These are phyloP conservation scores for Diarsia rubi DNA, from an alignment of 2,888 invertebrate species.

Conservation along the genomic window DNA sequence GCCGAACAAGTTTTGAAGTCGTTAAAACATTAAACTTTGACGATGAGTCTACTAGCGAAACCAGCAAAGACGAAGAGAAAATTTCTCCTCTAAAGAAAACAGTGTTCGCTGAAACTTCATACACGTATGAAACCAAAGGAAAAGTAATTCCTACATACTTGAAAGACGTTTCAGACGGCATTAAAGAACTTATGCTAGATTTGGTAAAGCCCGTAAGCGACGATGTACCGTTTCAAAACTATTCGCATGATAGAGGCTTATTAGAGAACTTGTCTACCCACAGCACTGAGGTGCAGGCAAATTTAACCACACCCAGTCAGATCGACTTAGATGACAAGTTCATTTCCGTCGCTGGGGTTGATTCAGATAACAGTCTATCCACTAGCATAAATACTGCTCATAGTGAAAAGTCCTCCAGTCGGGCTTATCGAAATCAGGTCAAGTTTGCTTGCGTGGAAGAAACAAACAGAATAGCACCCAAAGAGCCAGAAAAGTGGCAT, in stretches of 20 bases:
- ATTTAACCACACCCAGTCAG: conserved; percentile 82
- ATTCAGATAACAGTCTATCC: conserved; percentile 29
- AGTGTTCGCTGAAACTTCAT: conserved; percentile 76
- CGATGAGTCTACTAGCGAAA: conserved; percentile 76
- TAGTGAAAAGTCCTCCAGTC: not conserved
- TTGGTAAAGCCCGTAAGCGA: conserved; percentile 83
- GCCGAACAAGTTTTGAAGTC: conserved; percentile 77
- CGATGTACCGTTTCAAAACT: conserved; percentile 70
- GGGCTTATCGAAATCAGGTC: conserved; percentile 34
- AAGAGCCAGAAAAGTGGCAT: not conserved
- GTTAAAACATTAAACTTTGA: conserved; percentile 85
- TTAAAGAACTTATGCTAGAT: conserved; percentile 84
- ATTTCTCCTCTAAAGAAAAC: conserved; percentile 79
- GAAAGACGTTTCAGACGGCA: conserved; percentile 78
- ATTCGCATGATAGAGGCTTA: conserved; percentile 38
- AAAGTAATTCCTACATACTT: conserved; percentile 83
- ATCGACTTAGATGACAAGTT: conserved; percentile 76
- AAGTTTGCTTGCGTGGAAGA: conserved; percentile 20
- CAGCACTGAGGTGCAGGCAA: conserved; percentile 82
- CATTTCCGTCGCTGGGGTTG: conserved; percentile 67
- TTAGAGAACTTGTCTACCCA: conserved; percentile 69
- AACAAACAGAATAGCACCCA: no score
- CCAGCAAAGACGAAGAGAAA: conserved; percentile 64
- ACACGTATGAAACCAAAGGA: conserved; percentile 73
- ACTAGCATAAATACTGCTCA: not conserved